phyloP scores from a whole-genome alignment of 2,888 invertebrate species.

The Drosophila subquinaria region DNA sequence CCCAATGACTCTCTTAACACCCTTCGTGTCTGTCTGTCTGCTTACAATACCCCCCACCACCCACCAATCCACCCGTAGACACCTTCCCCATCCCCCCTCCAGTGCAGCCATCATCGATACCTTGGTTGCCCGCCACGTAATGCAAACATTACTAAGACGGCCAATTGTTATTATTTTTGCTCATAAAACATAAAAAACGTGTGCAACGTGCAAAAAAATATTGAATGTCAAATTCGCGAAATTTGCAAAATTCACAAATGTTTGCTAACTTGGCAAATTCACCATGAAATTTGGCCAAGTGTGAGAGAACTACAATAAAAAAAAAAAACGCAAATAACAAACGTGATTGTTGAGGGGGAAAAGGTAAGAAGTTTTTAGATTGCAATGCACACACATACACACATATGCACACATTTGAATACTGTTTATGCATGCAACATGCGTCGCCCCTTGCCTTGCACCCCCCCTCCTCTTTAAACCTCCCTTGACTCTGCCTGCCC shows the following conservation, averaged over 20 bases:
- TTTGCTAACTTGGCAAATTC: conserved; percentile 60
- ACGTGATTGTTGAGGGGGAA: background rate
- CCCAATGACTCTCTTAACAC: conserved; percentile 61
- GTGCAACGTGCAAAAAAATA: conserved; percentile 77
- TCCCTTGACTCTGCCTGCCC: background rate
- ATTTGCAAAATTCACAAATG: conserved; percentile 40
- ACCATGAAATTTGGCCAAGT: conserved; percentile 74
- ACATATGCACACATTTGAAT: background rate
- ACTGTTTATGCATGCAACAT: conserved; percentile 71
- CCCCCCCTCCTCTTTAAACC: background rate
- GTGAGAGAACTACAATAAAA: conserved; percentile 66
- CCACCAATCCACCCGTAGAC: background rate
- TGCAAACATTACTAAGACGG: conserved; percentile 46
- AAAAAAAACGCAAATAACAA: background rate
- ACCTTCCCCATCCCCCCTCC: background rate
- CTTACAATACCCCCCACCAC: background rate
- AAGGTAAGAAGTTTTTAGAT: conserved; percentile 16
- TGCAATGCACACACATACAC: conserved; percentile 43
- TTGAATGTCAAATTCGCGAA: conserved; percentile 77
- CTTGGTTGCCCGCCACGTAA: conserved; percentile 44
- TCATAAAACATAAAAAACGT: conserved; percentile 79
- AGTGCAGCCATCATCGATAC: conserved; percentile 6
- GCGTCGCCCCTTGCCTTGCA: conserved; percentile 44
- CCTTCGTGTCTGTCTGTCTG: conserved; percentile 52
- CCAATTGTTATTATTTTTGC: conserved; percentile 73